Evolutionary conservation across 1,140 invertebrate genomes (phyloP).

Genomic region (Drosophila trapezifrons): DNA sequence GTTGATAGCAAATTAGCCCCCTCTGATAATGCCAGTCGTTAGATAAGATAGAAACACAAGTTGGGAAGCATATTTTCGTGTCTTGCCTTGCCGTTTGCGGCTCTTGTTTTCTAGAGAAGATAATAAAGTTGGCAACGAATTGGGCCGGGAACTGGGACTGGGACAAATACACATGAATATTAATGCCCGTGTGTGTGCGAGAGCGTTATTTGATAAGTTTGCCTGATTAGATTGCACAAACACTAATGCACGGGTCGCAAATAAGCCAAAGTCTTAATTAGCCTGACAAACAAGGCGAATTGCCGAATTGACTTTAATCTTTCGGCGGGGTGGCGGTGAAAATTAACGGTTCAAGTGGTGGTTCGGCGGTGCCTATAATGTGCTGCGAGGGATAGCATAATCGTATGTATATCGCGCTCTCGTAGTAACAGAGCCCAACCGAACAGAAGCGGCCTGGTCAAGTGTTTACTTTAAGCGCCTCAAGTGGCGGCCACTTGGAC

Average conservation of each 20-base stretch:
- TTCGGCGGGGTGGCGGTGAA: not conserved
- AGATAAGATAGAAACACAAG: conserved; percentile 35
- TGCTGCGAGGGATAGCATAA: conserved; percentile 12
- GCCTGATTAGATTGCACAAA: conserved; percentile 71
- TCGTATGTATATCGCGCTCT: conserved; percentile 16
- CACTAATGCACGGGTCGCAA: conserved; percentile 26
- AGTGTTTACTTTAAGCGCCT: conserved; percentile 58
- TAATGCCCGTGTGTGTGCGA: conserved; percentile 23
- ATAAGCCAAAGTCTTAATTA: conserved; percentile 72
- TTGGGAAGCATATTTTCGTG: conserved; percentile 36
- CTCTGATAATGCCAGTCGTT: conserved; percentile 14
- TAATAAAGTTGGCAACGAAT: conserved; percentile 67
- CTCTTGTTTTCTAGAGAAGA: conserved; percentile 26
- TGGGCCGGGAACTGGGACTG: conserved; percentile 4
- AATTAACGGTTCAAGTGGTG: not conserved
- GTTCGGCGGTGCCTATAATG: not conserved
- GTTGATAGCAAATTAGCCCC: conserved; percentile 28
- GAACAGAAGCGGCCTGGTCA: conserved; percentile 39
- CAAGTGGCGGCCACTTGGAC: conserved; percentile 67
- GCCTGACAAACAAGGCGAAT: conserved; percentile 71
- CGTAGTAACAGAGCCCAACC: conserved; percentile 30
- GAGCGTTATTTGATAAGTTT: conserved; percentile 66
- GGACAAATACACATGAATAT: conserved; percentile 46
- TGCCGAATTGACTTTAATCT: conserved; percentile 69
- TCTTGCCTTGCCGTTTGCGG: not conserved